A percentile compares a stretch with the other conserved stretches of the same genome.
These are phyloP conservation scores for Ctenomys sociabilis DNA, from an alignment of 2,113 vertebrate species.

Conservation along the genomic window DNA sequence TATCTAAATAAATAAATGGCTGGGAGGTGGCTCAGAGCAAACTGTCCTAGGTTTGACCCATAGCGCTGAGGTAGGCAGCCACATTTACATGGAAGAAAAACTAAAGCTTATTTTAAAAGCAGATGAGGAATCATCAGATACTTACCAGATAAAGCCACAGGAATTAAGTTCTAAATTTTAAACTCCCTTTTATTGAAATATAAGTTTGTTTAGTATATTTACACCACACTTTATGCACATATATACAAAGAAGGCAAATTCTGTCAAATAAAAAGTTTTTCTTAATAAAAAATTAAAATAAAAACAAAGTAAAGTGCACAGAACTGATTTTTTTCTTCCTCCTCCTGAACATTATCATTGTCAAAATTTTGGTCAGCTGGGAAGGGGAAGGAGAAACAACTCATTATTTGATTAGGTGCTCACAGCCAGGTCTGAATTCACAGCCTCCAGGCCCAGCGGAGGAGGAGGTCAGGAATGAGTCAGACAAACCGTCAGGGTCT, in stretches of 20 bases:
- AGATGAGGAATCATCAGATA: not conserved
- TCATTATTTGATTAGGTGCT: conserved; percentile 59
- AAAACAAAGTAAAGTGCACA: conserved; percentile 90
- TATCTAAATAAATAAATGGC: not conserved
- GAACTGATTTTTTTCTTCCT: conserved; percentile 76
- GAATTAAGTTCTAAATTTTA: conserved; percentile 81
- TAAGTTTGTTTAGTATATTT: conserved; percentile 88
- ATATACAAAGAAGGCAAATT: conserved; percentile 85
- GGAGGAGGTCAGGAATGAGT: conserved; percentile 33
- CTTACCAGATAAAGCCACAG: not conserved
- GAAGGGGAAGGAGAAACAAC: conserved; percentile 39
- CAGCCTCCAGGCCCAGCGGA: conserved; percentile 43
- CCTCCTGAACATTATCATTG: conserved; percentile 73
- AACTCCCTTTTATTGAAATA: conserved; percentile 88
- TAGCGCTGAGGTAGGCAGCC: not conserved
- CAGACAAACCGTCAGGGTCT: conserved; percentile 25
- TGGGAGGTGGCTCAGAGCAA: not conserved
- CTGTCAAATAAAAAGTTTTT: conserved; percentile 85
- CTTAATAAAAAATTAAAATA: conserved; percentile 85
- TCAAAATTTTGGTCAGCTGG: conserved; percentile 77
- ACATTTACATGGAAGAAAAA: not conserved
- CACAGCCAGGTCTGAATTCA: not conserved
- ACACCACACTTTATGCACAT: conserved; percentile 86
- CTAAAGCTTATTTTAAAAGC: conserved; percentile 12
- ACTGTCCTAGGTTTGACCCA: not conserved